phyloP scores from a whole-genome alignment of 2,888 invertebrate species.

The Noctua fimbriata region DNA sequence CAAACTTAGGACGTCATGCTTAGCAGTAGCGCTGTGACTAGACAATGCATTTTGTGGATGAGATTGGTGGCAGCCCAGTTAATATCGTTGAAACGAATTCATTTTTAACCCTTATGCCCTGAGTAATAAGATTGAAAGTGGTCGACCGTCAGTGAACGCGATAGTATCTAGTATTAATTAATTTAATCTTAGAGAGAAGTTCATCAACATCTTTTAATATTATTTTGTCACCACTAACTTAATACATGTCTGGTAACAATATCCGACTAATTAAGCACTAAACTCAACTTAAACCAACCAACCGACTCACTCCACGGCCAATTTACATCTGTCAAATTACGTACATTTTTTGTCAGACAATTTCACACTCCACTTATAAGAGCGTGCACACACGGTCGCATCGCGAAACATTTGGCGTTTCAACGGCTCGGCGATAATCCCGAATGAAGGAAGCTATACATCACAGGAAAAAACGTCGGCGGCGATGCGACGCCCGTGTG shows the following conservation, averaged over 20 bases:
- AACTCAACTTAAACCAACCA: slow-evolving; percentile 16
- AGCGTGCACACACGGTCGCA: slow-evolving; percentile 67
- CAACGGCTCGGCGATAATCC: slow-evolving; percentile 70
- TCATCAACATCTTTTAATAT: background rate
- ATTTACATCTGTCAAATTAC: slow-evolving; percentile 61
- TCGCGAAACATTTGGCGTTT: slow-evolving; percentile 67
- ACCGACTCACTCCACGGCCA: slow-evolving; percentile 14
- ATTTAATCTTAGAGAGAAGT: background rate
- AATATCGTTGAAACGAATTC: background rate
- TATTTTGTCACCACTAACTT: background rate
- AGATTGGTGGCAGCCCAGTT: background rate
- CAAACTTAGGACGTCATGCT: background rate
- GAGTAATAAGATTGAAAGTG: too few relatives aligned
- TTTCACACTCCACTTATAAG: slow-evolving; percentile 76
- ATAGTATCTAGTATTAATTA: background rate
- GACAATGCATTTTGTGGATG: background rate
- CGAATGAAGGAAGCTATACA: slow-evolving; percentile 82
- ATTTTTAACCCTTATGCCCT: too few relatives aligned
- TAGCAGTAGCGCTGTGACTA: background rate
- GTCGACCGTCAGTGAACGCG: too few relatives aligned
- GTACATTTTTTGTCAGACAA: slow-evolving; percentile 37
- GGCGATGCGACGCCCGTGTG: slow-evolving; percentile 61
- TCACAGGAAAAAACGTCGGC: slow-evolving; percentile 77
- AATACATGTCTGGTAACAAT: background rate
- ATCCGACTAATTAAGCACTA: background rate